Percentiles rank a stretch among this genome's conserved stretches.
These are phyloP conservation scores for Eremophila alpestris DNA, from an alignment of 2,797 vertebrate genomes.

Conservation along the genomic window DNA sequence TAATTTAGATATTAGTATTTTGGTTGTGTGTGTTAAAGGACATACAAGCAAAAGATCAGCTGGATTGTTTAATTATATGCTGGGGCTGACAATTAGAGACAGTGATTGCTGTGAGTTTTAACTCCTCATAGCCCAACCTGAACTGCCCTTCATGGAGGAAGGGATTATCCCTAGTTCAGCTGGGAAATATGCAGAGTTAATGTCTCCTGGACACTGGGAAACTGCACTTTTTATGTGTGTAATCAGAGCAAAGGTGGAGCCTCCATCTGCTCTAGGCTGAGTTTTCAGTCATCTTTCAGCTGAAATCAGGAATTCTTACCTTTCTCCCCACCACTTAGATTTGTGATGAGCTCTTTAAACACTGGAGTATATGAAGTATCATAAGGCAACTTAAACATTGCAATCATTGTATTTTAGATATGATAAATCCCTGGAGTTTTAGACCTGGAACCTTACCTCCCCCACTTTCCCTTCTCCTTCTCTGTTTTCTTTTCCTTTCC, in stretches of 20 bases:
- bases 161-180: neutral
- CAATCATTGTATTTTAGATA: fast-evolving
- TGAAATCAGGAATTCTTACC: neutral
- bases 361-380: neutral
- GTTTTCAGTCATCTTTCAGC: neutral
- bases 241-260: neutral
- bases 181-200: neutral
- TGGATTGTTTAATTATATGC: neutral
- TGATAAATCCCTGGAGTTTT: neutral
- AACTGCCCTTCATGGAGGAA: neutral
- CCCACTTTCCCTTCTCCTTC: neutral
- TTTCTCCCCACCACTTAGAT: neutral
- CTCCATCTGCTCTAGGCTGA: neutral
- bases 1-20: neutral
- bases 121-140: neutral
- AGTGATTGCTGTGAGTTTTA: neutral
- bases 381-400: neutral
- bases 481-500: neutral
- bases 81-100: neutral
- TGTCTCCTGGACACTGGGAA: neutral
- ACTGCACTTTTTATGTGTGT: neutral
- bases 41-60: neutral
- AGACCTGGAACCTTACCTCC: neutral
- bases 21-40: neutral
- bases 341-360: neutral